Percentiles rank a stretch among this genome's conserved stretches.
Conservation (phyloP, 2,797 vertebrate genomes). For the Rhinogobio ventralis region DNA sequence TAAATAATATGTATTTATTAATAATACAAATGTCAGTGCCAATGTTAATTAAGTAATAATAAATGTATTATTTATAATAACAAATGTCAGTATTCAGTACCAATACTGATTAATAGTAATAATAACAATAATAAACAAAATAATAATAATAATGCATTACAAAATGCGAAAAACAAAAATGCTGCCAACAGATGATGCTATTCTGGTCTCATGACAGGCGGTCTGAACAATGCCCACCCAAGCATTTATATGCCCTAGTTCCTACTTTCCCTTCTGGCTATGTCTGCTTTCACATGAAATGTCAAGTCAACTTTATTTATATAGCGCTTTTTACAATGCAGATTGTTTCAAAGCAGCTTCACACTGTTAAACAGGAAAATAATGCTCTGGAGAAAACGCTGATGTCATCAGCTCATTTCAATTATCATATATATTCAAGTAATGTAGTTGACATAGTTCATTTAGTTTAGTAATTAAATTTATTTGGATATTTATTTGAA, state of each 20-base stretch:
- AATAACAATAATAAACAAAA: not conserved
- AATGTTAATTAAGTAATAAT: too few species aligned
- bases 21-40: not conserved
- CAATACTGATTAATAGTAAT: not conserved
- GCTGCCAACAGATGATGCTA: conserved; percentile 31
- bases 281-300: conserved; percentile 20
- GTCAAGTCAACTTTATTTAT: too few species aligned
- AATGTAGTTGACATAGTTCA: too few species aligned
- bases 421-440: too few species aligned
- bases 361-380: too few species aligned
- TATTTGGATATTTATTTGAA: too few species aligned
- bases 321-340: too few species aligned
- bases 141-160: not conserved
- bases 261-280: conserved; percentile 22
- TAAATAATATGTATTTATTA: too few species aligned
- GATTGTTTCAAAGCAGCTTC: too few species aligned
- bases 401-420: too few species aligned
- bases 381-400: too few species aligned
- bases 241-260: conserved; percentile 51
- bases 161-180: not conserved
- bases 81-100: not conserved
- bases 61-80: not conserved
- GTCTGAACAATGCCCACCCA: conserved; percentile 49
- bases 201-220: conserved; percentile 39
- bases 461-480: too few species aligned